Evolutionary conservation across 2,888 invertebrate genomes (phyloP), one percentile per base, ranked within the genome.

Genomic region (Colostygia pectinataria): DNA sequence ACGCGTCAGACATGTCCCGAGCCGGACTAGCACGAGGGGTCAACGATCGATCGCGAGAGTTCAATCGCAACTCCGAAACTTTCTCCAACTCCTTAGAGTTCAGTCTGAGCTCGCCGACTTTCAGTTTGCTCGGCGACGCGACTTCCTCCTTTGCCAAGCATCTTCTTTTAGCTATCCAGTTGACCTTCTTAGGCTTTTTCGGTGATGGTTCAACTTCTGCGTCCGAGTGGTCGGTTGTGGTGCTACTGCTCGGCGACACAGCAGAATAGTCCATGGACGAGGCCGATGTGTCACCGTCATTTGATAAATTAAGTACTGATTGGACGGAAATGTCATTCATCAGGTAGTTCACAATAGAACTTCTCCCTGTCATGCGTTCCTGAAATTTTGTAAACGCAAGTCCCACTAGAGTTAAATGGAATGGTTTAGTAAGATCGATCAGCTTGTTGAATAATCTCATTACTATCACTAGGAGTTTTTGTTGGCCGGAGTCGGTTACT

Each of bases 341-440:
- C 39, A 96, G 85, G 71, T 94, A 95, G 52, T 94, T 94, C 4
- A 94, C 93, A 63, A 96, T 94, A 8, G 95, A 94, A 65, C 94
- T 92, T 57, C 92, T 91, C 1, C 94, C 94, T 2, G 91, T 92
- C 74, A 92, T 93, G 49, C 93, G 91, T 62, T 94, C 95, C 64
- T 94, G 93, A 71, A 96, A 96, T 77, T 96, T 96, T 0, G 95
- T 95, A 74, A 96, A 96, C 12, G 95, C 94, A 67, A 96, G 84
- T n/a, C 96, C 96, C 49, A 96, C 89, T 42, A 96, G 82, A 0
- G 95, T 96, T 65, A 96, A 93, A 80, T 95, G 95, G 83, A 95
- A 96, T 55, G 95, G 94, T 82, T 94, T 93, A 18, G 92, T 91
- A 58, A 94, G 89, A 71, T 95, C 93, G 47, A 95, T 93, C 53